Percentiles rank a stretch among this genome's conserved stretches.
These are phyloP conservation scores for Rhadina sibilatrix DNA, from an alignment of 2,113 vertebrate species.

Conservation along the genomic window DNA sequence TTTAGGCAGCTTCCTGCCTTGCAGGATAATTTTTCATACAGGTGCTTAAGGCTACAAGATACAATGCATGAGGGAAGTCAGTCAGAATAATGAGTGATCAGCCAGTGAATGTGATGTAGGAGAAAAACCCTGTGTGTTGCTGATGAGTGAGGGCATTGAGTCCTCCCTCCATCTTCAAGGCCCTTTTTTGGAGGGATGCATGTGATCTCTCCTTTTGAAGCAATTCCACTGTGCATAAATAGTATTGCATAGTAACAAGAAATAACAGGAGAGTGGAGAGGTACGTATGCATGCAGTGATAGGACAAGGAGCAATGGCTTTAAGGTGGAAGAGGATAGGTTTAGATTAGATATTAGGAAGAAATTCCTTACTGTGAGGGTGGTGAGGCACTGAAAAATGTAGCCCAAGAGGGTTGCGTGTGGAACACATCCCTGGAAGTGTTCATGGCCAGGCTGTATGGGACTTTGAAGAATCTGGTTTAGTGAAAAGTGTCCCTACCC, in stretches of 20 bases:
- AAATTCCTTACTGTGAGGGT: not conserved
- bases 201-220: not conserved
- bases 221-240: not conserved
- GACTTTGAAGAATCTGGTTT: not conserved
- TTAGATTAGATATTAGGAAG: not conserved
- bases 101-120: not conserved
- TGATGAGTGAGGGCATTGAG: not conserved
- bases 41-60: not conserved
- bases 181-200: not conserved
- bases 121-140: not conserved
- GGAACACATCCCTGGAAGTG: not conserved
- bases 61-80: not conserved
- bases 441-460: not conserved
- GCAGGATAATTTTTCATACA: not conserved
- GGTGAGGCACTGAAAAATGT: not conserved
- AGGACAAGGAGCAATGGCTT: not conserved
- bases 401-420: fast-evolving
- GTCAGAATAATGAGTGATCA: not conserved
- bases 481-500: not conserved
- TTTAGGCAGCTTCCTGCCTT: not conserved
- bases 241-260: not conserved
- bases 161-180: not conserved
- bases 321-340: not conserved
- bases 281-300: not conserved
- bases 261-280: not conserved